These are phyloP conservation scores for Panagrolaimus sp. DNA, from an alignment of 1,140 invertebrate species.

Conservation along the genomic window DNA sequence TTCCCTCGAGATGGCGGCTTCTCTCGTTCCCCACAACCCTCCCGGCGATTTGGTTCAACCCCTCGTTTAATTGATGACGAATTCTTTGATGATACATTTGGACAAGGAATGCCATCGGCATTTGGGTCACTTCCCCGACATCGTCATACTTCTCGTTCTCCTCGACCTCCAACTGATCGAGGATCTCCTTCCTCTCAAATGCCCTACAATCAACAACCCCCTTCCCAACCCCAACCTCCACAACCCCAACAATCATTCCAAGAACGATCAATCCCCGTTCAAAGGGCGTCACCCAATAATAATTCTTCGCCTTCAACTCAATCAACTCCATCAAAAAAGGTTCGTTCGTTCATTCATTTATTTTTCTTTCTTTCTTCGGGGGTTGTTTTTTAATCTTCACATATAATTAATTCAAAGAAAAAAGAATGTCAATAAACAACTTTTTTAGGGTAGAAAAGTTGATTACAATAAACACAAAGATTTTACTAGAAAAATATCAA, in stretches of 20 bases:
- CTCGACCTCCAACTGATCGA: constrained; percentile 6
- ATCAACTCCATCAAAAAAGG: not conserved
- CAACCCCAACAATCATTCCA: not conserved
- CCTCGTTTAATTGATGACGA: constrained; percentile 18
- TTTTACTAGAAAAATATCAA: too few species aligned
- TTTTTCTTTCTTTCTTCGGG: too few species aligned
- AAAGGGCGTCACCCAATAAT: not conserved
- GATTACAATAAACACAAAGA: too few species aligned
- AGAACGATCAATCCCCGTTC: not conserved
- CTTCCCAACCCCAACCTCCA: not conserved
- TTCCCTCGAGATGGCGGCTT: not conserved
- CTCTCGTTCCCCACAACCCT: not conserved
- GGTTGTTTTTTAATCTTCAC: too few species aligned
- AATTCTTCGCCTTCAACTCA: not conserved
- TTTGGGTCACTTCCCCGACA: constrained; percentile 22
- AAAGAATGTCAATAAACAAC: too few species aligned
- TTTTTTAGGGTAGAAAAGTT: too few species aligned
- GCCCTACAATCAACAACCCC: not conserved
- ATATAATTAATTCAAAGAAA: too few species aligned
- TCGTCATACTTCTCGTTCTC: constrained; percentile 14
- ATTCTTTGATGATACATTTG: constrained; percentile 16
- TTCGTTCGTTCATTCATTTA: not conserved
- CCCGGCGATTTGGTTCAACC: constrained; percentile 23
- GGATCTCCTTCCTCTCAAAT: not conserved
- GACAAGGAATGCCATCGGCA: not conserved